Base-by-base conservation (phyloP, 2,888 invertebrate genomes). In the Caenorhabditis sinica region DNA sequence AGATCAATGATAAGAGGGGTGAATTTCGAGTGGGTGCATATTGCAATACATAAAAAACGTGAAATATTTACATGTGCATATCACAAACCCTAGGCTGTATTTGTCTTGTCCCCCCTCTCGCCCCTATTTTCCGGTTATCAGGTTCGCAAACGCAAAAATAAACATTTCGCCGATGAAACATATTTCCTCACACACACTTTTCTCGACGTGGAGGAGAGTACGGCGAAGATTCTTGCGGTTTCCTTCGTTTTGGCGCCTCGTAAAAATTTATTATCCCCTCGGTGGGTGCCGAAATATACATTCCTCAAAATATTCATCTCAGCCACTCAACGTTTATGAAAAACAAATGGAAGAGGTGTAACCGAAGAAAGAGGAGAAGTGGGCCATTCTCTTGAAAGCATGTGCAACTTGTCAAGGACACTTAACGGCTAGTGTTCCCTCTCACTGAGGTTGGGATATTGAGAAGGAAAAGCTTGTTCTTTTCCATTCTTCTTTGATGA, bases 381-480 rank as follows among this genome's bases (percentile, higher is more conserved):
- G 53, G 36, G 43, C 28, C 45, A 56, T 68, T 65, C 75, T 56
- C 43, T 56, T 56, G 69, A 53, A 28, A 74, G 65, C 56, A 43
- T 74, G 81, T 74, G 81, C 81, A 74, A 81, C 81, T 74, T 81
- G 81, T 74, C 74, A 63, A 81, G 74, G 73, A 69, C 81, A 80
- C 81, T 81, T 81, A 66, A 40, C 71, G 63, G 72, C 65, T 63
- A 53, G 80, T 61, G 81, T 74, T 74, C 73, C 53, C 17, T 49
- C 60, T 49, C 68, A 13, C 15, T 6, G 2, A 17, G 5, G 6
- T 15, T 15, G 17, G 56, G 51, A 65, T 15, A 43, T 11, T 23
- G 65, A 30, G n/a, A n/a, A n/a, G 23, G 33, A 43, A 15, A 80
- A 80, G 72, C 80, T 72, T 80, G 72, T 69, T 69, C 56, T 51